Evolutionary conservation across 1,140 invertebrate genomes (phyloP).

Genomic region (Drosophila tropicalis): DNA sequence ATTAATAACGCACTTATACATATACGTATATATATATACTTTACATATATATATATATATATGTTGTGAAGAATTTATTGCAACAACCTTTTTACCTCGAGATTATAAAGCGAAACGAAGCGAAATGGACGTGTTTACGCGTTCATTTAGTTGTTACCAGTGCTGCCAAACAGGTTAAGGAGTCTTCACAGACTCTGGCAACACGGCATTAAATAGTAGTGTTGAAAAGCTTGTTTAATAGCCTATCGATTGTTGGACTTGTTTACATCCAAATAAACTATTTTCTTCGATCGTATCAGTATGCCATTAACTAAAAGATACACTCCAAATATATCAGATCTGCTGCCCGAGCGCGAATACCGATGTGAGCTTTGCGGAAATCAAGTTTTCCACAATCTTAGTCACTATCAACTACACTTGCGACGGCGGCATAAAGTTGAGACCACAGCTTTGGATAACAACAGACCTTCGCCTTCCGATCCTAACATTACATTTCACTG

Average conservation of each 20-base stretch:
- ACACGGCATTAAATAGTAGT: too few relatives aligned
- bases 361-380: constrained; percentile 47
- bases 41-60: not conserved
- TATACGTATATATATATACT: not conserved
- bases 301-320: constrained; percentile 24
- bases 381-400: constrained; percentile 60
- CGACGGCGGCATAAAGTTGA: constrained; percentile 52
- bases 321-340: constrained; percentile 52
- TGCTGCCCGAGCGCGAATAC: constrained; percentile 56
- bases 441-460: not conserved
- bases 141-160: constrained; percentile 1
- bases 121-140: constrained; percentile 6
- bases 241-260: not conserved
- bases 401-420: constrained; percentile 60
- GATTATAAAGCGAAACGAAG: not conserved
- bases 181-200: too few relatives aligned
- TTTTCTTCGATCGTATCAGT: not conserved
- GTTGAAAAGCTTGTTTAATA: too few relatives aligned
- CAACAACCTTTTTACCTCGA: constrained; percentile 3
- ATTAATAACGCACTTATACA: not conserved
- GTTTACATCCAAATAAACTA: not conserved
- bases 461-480: not conserved
- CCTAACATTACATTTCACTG: constrained; percentile 43
- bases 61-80: not conserved
- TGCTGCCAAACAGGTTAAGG: not conserved